These are phyloP conservation scores for Phocides pigmalion DNA, from an alignment of 1,140 invertebrate genomes.

Conservation along the genomic window DNA sequence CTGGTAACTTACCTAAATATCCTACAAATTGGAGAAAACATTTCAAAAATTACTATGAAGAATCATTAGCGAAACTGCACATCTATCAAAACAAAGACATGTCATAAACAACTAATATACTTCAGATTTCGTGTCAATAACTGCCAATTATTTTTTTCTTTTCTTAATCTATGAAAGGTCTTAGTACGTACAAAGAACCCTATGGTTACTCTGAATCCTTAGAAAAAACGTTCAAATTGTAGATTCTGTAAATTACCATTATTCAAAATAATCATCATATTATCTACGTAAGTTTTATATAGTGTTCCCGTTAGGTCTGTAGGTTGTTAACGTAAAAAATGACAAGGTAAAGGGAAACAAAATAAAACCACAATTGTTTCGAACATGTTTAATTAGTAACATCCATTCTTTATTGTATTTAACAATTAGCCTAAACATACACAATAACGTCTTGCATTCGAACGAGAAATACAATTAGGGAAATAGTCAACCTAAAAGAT, in stretches of 20 bases:
- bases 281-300: too few species aligned
- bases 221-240: too few species aligned
- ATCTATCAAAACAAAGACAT: too few species aligned
- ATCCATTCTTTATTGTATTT: constrained; percentile 73
- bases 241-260: too few species aligned
- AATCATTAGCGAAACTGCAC: not conserved
- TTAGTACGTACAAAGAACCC: too few species aligned
- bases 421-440: constrained; percentile 67
- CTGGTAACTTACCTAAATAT: constrained; percentile 23
- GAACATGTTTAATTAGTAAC: constrained; percentile 80
- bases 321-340: not conserved
- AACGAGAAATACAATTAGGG: constrained; percentile 37
- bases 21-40: constrained; percentile 29
- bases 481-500: constrained; percentile 40
- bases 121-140: too few species aligned
- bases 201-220: too few species aligned
- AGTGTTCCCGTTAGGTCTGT: too few species aligned
- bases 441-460: constrained; percentile 48
- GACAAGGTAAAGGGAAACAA: constrained; percentile 38
- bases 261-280: too few species aligned
- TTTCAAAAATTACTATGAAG: constrained; percentile 15
- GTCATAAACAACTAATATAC: too few species aligned
- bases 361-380: constrained; percentile 51
- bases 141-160: too few species aligned
- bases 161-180: too few species aligned